Evolutionary conservation across 2,113 vertebrate genomes (phyloP), one percentile per base, ranked within the genome.

Genomic region (Empidonax alnorum): DNA sequence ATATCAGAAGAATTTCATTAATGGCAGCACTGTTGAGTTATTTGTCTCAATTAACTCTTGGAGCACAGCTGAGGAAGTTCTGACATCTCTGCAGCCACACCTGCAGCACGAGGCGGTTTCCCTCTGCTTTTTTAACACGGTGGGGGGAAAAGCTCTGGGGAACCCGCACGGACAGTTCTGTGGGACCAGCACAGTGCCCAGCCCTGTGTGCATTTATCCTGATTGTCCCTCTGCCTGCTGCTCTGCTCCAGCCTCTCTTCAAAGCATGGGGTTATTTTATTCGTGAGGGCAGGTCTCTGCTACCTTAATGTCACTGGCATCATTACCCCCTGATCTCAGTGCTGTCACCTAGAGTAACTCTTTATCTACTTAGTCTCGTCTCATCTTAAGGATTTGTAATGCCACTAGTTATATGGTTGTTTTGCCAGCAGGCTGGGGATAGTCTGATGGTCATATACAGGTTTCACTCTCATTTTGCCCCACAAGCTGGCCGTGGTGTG

Each of bases 1-100:
- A 96, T 91, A 95, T 95, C 94, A 95, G 94, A 94, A 95, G 95
- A 97, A 96, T 96, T 97, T 96, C 95, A 96, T 96, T 97, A 96
- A 96, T 97, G 96, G 95, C 52, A 94, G 94, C 93, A 87, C 93
- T 87, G 95, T 94, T 91, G 94, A 96, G 97, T 96, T 96, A 97
- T 97, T 97, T 96, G 93, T 97, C 97, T 97, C 94, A 96, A 96
- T 97, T 97, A 97, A 95, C 96, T 96, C 93, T 94, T 90, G 82
- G 82, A 93, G 95, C 76, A 42, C 96, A 96, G 94, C 96, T 94
- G 95, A 94, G 94, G 89, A 96, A 96, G 89, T 94, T 90, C 71
- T 88, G 84, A 74, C 78, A 49, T 87, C 74, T 69, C 90, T 30
- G 61, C 39, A 37, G 67, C 52, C 62, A 33, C 28, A 88, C 76